phyloP scores from a whole-genome alignment of 2,888 invertebrate genomes.

The Geophilus truncorum region DNA sequence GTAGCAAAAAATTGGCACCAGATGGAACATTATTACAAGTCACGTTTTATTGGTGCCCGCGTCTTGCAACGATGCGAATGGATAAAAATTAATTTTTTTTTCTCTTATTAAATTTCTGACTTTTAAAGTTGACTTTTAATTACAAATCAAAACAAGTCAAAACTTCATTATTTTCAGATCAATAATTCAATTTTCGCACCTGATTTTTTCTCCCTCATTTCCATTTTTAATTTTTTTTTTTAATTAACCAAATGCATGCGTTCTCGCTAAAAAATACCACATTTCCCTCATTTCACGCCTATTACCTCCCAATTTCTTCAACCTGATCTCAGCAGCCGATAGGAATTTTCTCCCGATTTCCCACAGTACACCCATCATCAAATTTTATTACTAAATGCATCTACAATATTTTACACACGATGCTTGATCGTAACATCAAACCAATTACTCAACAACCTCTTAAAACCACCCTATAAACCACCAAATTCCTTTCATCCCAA shows the following conservation, averaged over 20 bases:
- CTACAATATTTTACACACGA: background rate
- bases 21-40: conserved; percentile 7
- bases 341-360: conserved; percentile 12
- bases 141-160: background rate
- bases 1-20: background rate
- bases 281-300: background rate
- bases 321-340: background rate
- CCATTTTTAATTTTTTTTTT: too few relatives aligned
- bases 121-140: background rate
- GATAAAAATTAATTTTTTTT: background rate
- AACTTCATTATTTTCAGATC: background rate
- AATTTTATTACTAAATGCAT: conserved; percentile 14
- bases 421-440: background rate
- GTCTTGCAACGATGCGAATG: background rate
- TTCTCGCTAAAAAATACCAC: background rate
- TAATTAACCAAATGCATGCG: background rate
- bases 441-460: background rate
- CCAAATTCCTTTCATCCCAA: background rate
- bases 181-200: background rate
- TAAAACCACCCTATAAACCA: background rate
- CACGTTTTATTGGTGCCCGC: background rate
- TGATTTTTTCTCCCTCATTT: too few relatives aligned
- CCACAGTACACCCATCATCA: background rate
- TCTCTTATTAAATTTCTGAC: background rate
- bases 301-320: background rate